A percentile compares a stretch with the other conserved stretches of the same genome.
Conservation (phyloP, 2,888 invertebrate genomes). For the Agrochola macilenta region DNA sequence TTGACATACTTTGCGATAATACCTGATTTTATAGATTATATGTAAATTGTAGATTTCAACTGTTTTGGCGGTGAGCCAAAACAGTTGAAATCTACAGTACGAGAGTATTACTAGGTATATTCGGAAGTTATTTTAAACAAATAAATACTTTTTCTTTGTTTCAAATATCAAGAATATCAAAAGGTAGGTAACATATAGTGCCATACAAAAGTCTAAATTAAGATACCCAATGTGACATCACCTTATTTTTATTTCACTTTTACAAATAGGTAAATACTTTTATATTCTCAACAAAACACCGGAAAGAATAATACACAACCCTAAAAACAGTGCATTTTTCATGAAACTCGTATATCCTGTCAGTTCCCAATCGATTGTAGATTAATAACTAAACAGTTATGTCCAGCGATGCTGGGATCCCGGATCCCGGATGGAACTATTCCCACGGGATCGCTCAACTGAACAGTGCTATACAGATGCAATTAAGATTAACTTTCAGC, state of each 20-base stretch:
- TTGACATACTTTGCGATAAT: background rate
- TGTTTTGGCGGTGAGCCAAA: background rate
- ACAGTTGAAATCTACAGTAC: background rate
- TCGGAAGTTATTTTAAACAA: background rate
- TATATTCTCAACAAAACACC: background rate
- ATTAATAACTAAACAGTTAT: slow-evolving; percentile 54
- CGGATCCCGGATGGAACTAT: slow-evolving; percentile 44
- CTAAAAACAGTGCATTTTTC: slow-evolving; percentile 13
- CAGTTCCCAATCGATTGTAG: slow-evolving; percentile 31
- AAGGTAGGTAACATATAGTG: background rate
- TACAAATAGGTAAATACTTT: background rate
- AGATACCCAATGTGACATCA: background rate
- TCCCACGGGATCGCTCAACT: slow-evolving; percentile 51
- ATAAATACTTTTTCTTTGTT: no score
- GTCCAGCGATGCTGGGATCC: slow-evolving; percentile 28
- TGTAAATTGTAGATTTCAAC: background rate
- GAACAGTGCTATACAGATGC: slow-evolving; percentile 44
- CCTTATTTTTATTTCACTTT: background rate
- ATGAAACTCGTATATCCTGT: background rate
- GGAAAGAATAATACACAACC: background rate
- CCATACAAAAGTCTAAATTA: no score
- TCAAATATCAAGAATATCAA: background rate
- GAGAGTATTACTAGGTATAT: background rate
- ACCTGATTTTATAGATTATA: no score
- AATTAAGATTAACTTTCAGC: slow-evolving; percentile 61